Evolutionary conservation across 2,797 vertebrate genomes (phyloP), one percentile per base, ranked within the genome.

Genomic region (Ciconia nigra): DNA sequence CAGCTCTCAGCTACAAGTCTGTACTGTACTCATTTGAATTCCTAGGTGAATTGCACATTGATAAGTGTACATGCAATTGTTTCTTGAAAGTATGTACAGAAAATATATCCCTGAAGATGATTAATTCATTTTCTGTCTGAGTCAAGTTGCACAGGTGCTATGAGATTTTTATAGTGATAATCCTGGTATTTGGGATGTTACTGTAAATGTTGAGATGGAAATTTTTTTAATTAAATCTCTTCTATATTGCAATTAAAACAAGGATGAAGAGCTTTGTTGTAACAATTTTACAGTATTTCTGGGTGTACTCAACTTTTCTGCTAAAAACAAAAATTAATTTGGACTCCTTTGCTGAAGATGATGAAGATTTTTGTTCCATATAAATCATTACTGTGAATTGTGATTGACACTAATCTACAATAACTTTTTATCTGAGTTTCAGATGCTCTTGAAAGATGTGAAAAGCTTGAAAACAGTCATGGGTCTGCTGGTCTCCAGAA

Each of bases 211-310:
- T 49, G 57, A 81, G 65, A 88, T 17, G 47, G 65, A 54, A 39
- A 39, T 92, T 74, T 91, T 73, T 65, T 90, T 73, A n/a, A 81
- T 87, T 85, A 89, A 93, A 93, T 93, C 24, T 91, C 35, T 89
- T 94, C 73, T 76, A 83, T 77, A 76, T 88, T 97, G 95, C 87
- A 97, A 80, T 94, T 97, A 95, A 98, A 96, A 90, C 46, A 80
- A 89, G 90, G 94, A 90, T 69, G 28, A 89, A 94, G 85, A 82
- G 24, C n/a, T 86, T 96, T 93, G 33, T 39, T 96, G 95, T 73
- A 91, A 89, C 54, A 89, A 67, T 90, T 95, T 89, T 89, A 81
- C 55, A 88, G 46, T 79, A 37, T 93, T 89, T 83, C 58, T 83
- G 39, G 39, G 41, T 65, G 61, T 87, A 84, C 51, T 96, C 59